Evolutionary conservation across 1,140 invertebrate genomes (phyloP).

Genomic region (Yoshiicerus persimilis): DNA sequence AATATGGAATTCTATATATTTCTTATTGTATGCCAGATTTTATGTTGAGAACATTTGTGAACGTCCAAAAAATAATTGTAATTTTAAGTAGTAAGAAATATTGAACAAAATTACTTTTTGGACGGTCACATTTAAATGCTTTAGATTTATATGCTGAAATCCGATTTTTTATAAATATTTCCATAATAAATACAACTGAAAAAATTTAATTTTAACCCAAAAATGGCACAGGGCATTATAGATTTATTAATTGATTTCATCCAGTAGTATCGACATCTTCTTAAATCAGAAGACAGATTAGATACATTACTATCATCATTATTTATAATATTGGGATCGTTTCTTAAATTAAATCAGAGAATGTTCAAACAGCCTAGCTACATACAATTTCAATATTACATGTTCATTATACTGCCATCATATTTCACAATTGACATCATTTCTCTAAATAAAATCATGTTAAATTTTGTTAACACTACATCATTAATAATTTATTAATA

Average conservation of each 20-base stretch:
- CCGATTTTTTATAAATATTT: no score
- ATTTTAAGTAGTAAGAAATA: no score
- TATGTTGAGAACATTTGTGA: background rate
- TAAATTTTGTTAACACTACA: background rate
- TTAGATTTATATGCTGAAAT: no score
- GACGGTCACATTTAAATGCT: no score
- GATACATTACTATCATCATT: background rate
- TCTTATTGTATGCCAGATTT: background rate
- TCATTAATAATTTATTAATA: background rate
- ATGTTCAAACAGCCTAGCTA: background rate
- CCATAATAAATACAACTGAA: background rate
- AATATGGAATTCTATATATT: background rate
- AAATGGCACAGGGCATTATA: conserved; percentile 38
- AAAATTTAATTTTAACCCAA: conserved; percentile 32
- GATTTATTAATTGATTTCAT: conserved; percentile 25
- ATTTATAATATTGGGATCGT: background rate
- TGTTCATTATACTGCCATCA: background rate
- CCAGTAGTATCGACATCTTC: background rate
- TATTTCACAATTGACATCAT: background rate
- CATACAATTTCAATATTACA: background rate
- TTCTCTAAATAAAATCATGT: conserved; percentile 6
- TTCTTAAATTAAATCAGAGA: conserved; percentile 9
- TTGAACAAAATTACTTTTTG: no score
- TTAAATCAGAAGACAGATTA: background rate
- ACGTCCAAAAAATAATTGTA: no score